A percentile compares a stretch with the other conserved stretches of the same genome.
phyloP scores from a whole-genome alignment of 1,140 invertebrate species.

The Wiebesia pumilae region DNA sequence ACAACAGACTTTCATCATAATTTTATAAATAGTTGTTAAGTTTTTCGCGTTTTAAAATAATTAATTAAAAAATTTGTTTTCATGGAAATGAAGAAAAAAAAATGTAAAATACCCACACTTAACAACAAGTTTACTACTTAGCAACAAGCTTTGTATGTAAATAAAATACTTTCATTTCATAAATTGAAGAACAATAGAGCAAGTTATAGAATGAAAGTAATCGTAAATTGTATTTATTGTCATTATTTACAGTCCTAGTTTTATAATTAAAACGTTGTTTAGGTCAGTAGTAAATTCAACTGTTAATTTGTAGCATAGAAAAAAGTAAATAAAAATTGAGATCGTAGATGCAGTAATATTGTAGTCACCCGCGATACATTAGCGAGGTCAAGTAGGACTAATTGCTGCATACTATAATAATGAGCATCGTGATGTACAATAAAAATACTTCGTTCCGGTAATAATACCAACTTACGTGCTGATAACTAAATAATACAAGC shows the following conservation, averaged over 20 bases:
- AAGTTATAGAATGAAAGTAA: neutral
- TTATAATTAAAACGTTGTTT: conserved; percentile 46
- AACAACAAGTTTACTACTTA: neutral
- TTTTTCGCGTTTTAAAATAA: too few species aligned
- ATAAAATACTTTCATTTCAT: neutral
- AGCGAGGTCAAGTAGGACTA: conserved; percentile 70
- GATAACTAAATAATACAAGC: neutral
- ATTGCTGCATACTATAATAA: conserved; percentile 64
- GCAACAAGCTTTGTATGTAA: neutral
- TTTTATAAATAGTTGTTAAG: too few species aligned
- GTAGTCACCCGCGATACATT: conserved; percentile 61
- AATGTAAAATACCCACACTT: too few species aligned
- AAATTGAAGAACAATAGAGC: neutral
- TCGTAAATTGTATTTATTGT: neutral
- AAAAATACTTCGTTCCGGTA: conserved; percentile 40
- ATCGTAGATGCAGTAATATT: conserved; percentile 51
- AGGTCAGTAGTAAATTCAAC: neutral
- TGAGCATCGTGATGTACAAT: conserved; percentile 18
- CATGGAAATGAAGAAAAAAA: too few species aligned
- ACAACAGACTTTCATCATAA: too few species aligned
- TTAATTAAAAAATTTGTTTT: too few species aligned
- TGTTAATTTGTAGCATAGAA: conserved; percentile 21
- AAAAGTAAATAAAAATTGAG: conserved; percentile 24
- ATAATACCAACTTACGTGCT: conserved; percentile 16
- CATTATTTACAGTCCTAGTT: neutral